A percentile compares a stretch with the other conserved stretches of the same genome.
phyloP scores from a whole-genome alignment of 1,140 invertebrate species.

The Aphidius ervi region DNA sequence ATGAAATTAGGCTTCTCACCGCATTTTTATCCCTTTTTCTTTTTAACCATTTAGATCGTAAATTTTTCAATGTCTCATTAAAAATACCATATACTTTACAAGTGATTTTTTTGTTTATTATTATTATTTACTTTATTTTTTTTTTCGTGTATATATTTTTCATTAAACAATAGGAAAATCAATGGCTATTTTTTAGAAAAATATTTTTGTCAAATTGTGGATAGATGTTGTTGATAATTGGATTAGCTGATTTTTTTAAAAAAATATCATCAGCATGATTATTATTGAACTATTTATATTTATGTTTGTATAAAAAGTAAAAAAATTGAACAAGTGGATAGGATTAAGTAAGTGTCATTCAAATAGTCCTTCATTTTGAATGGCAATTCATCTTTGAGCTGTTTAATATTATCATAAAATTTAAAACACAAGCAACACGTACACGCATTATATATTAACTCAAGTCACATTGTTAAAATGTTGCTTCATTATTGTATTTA shows the following conservation, averaged over 20 bases:
- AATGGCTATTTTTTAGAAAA: neutral
- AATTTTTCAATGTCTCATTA: conserved; percentile 15
- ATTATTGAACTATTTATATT: no score
- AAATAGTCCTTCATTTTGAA: conserved; percentile 16
- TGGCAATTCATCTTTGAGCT: conserved; percentile 22
- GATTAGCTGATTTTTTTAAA: conserved; percentile 18
- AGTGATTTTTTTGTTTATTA: neutral
- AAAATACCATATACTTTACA: neutral
- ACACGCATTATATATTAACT: neutral
- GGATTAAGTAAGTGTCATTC: conserved; percentile 24
- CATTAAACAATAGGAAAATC: neutral
- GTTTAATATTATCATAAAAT: neutral
- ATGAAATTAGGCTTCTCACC: conserved; percentile 5
- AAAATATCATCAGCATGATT: no score
- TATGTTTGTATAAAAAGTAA: no score
- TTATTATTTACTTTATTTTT: neutral
- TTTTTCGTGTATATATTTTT: neutral
- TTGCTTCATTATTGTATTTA: neutral
- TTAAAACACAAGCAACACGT: conserved; percentile 4
- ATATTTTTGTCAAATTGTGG: neutral
- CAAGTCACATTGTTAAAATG: neutral
- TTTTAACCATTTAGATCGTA: neutral
- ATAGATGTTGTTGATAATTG: conserved; percentile 17
- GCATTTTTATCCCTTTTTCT: neutral
- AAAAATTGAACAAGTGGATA: neutral